These are phyloP conservation scores for Catagonus wagneri DNA, from an alignment of 2,113 vertebrate species.

Conservation along the genomic window DNA sequence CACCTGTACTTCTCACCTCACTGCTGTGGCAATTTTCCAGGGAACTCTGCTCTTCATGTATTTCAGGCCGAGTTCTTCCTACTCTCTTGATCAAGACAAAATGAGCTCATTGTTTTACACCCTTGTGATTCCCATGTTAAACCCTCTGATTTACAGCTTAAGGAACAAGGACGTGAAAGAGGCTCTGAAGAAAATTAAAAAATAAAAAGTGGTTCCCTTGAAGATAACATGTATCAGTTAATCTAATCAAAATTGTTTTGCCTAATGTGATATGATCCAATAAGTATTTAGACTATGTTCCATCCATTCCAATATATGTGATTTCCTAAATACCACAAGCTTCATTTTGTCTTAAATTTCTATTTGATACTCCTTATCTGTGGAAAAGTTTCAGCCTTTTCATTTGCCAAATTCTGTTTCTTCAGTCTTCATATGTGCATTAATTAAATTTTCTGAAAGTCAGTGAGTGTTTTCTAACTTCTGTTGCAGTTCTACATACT, in stretches of 20 bases:
- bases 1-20: conserved; percentile 70
- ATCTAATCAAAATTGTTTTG: neutral
- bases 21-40: conserved; percentile 56
- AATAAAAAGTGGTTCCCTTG: neutral
- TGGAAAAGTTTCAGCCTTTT: neutral
- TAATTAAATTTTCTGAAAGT: neutral
- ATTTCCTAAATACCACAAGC: neutral
- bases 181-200: conserved; percentile 31
- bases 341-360: neutral
- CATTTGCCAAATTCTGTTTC: neutral
- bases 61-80: conserved; percentile 47
- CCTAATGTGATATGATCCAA: neutral
- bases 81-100: conserved; percentile 64
- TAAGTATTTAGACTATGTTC: neutral
- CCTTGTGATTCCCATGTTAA: conserved; percentile 70
- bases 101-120: neutral
- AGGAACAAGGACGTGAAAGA: conserved; percentile 65
- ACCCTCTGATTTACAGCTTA: conserved; percentile 68
- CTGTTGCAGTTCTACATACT: neutral
- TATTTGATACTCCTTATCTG: neutral
- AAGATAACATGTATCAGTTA: neutral
- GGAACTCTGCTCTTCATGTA: conserved; percentile 71
- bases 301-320: neutral
- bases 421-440: neutral
- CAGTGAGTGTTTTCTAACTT: neutral